Base-by-base conservation (phyloP, 2,888 invertebrate genomes). In the Tuta absoluta region DNA sequence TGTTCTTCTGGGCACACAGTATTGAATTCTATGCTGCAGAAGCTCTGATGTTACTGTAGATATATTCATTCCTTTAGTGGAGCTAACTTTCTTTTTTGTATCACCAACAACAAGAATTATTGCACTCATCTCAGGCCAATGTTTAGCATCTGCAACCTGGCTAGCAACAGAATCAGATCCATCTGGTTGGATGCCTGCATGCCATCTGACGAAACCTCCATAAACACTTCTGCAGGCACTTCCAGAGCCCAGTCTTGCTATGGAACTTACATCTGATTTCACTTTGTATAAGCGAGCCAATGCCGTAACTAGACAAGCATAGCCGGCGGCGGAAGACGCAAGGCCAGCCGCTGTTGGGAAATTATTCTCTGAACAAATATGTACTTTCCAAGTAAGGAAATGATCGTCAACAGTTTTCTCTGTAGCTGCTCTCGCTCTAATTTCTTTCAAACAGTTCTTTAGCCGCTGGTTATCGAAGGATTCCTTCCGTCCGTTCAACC, bases 301-400 rank as follows among this genome's bases (percentile, higher is more conserved):
- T 0, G 97, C 94, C 71, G 93, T 94, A 0, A 97, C 97, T 74
- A 99, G 88, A 81, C 98, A 98, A 2, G 99, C 99, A 85, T 98
- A 99, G 3, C 99, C 99, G 49, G 99, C 98, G 28, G 99, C 99
- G 65, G 99, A 99, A 0, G 99, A 99, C 0, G 99, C 99, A 59
- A 99, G 92, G 0, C 99, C 99, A 64, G 99, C 99, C 3, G 98
- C 98, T 3, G 99, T 99, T 12, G 99, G 99, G 80, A 99, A 99
- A 91, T 99, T 99, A 85, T 99, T 99, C 79, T 95, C 95, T 0
- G 98, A 98, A 80, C 95, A 96, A 74, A 98, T 95, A 72, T 95
- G 95, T 45, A 98, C 80, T 77, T 96, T 95, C 95, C 95, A 96
- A 17, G 92, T 84, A 11, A 94, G 79, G 66, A 93, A 88, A 66